Evolutionary conservation across 2,113 vertebrate species (phyloP), one percentile per base, ranked within the genome.

Genomic region (human): DNA sequence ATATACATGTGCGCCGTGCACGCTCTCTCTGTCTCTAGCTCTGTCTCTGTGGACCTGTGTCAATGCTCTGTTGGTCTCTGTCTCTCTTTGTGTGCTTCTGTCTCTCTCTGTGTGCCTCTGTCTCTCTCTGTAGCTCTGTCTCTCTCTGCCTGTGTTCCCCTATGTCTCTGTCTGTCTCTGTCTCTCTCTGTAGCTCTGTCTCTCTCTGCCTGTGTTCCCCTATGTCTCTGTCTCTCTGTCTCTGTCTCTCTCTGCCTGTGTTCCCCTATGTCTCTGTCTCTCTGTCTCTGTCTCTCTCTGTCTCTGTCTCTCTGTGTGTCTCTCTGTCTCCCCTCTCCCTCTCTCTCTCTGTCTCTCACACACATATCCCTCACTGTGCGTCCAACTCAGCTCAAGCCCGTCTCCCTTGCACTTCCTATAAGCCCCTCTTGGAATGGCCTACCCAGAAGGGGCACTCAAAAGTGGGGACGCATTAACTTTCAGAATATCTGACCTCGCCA

Each of bases 1-100:
- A 22, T 0, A 8, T n/a, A 1, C 6, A 5, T 35, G 2, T 43
- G 43, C 17, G 1, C 76, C 10, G 2, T 4, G 8, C 3, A 6
- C 9, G 2, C 43, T 12, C 9, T 8, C 9, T 80, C 32, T n/a
- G 48, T 43, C 16, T 40, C 14, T 76, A 17, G 16, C 40, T 23
- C 55, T 32, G 27, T 45, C 27, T 79, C 40, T 89, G 55, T 2
- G 27, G 25, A 8, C 27, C 40, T 32, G 43, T 11, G 12, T 64
- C 27, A 13, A 30, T 6, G 27, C 11, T 70, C 25, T 18, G 18
- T 35, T 48, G n/a, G 3, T 27, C 3, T n/a, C 6, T 59, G 6
- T 45, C 10, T 16, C 40, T 25, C 11, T n/a, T 27, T 55, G 7
- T 78, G 27, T 76, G 25, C 48, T 16, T 75, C 23, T 75, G 22